These are phyloP conservation scores for Bombus breviceps DNA, from an alignment of 1,140 invertebrate species.

Conservation along the genomic window DNA sequence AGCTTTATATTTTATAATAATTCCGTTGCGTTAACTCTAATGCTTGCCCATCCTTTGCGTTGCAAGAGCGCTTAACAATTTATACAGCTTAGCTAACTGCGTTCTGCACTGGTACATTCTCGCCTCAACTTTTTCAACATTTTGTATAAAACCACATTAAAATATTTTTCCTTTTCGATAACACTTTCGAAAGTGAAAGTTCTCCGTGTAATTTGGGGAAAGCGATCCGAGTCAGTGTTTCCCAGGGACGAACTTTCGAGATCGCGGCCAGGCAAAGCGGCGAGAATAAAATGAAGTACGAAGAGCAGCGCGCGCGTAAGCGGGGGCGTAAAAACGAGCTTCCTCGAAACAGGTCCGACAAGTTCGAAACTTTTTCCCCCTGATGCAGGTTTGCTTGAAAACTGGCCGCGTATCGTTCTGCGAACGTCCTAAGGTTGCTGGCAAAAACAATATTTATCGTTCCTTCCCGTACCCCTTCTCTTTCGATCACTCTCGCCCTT, in stretches of 20 bases:
- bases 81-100: not conserved
- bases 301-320: not conserved
- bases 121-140: not conserved
- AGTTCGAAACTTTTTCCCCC: conserved; percentile 52
- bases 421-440: conserved; percentile 42
- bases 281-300: not conserved
- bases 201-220: not conserved
- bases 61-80: not conserved
- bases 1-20: no score
- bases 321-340: conserved; percentile 42
- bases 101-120: no score
- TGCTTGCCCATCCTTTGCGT: no score
- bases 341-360: conserved; percentile 37
- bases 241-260: not conserved
- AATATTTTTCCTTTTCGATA: not conserved
- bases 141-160: not conserved
- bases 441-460: conserved; percentile 78
- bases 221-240: not conserved
- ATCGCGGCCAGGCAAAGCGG: not conserved
- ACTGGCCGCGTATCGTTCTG: conserved; percentile 45
- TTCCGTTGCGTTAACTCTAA: no score
- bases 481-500: conserved; percentile 57
- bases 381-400: conserved; percentile 67
- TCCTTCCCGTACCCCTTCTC: conserved; percentile 40
- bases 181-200: not conserved